phyloP scores from a whole-genome alignment of 2,888 invertebrate species.

The Spicauda simplicius region DNA sequence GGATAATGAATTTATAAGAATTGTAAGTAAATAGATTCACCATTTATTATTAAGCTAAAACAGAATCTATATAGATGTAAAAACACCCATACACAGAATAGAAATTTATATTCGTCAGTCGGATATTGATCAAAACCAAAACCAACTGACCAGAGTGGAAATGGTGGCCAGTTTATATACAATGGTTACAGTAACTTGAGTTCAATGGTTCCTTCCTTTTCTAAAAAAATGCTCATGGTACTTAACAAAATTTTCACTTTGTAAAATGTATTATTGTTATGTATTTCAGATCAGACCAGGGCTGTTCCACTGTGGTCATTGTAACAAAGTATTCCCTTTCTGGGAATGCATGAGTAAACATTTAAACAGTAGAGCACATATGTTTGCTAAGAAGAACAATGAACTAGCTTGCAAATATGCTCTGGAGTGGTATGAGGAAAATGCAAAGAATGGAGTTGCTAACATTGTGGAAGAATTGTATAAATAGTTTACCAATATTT shows the following conservation, averaged over 20 bases:
- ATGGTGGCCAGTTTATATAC: too few species aligned
- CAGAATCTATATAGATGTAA: too few species aligned
- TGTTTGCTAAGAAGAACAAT: conserved; percentile 31
- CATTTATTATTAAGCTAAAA: neutral
- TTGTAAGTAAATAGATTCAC: conserved; percentile 60
- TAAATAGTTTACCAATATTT: neutral
- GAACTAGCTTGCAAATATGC: neutral
- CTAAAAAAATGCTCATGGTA: too few species aligned
- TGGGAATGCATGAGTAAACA: conserved; percentile 52
- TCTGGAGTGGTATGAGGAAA: conserved; percentile 9
- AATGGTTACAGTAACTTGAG: too few species aligned
- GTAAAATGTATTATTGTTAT: neutral
- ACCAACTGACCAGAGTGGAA: too few species aligned
- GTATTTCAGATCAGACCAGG: conserved; percentile 56
- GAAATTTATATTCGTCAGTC: too few species aligned
- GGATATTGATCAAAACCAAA: too few species aligned
- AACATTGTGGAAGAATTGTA: neutral
- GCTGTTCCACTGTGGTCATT: conserved; percentile 64
- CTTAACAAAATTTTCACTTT: too few species aligned
- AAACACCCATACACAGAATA: too few species aligned
- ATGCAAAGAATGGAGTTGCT: neutral
- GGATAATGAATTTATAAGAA: conserved; percentile 56
- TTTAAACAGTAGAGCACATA: conserved; percentile 44
- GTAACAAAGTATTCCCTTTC: conserved; percentile 57
- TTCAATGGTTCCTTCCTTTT: too few species aligned